Base-by-base conservation (phyloP, 37 sponge, comb jelly and placozoan species). In the Petrosia ficiformis region DNA sequence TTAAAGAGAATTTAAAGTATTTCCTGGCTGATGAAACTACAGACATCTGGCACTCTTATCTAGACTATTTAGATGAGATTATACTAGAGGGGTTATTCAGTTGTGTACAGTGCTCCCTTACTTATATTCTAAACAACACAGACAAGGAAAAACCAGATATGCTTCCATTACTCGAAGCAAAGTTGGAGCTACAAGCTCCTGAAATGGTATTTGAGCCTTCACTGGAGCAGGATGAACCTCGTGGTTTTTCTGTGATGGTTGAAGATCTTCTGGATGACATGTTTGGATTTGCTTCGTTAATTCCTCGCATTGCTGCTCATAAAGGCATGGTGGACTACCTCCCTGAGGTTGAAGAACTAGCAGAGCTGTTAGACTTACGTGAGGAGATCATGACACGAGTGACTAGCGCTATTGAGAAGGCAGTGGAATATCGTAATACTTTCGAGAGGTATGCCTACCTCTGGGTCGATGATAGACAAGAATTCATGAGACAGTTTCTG, bases 61-160 rank as follows among this genome's bases (percentile, higher is more conserved):
- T 98, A 0, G 93, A 98, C 33, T 98, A 98, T 68, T 66, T 98
- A 25, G 99, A 98, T 77, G 99, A 98, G 31, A 44, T 98, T n/a
- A 81, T 98, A 25, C 78, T 98, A 44, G 99, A 98, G 65, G 99
- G 99, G 8, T 80, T 98, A 80, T 98, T 90, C 78, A 89, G 92
- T 61, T 90, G 88, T 39, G 79, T 94, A 28, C 90, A 87, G 36
- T 90, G 93, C 58, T 98, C 99, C 37, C 86, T 98, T 54, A 68
- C 66, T 25, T 98, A 91, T 71, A 73, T 98, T 42, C 73, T 92
- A 66, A 88, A 92, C 64, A 89, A 98, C 74, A 94, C 90, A 8
- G 89, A 97, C 74, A 78, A 79, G 25, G 65, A 36, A 22, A 88
- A 76, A 39, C 38, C 52, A 29, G 84, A 77, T 4, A 72, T 88